phyloP scores from a whole-genome alignment of 2,888 invertebrate species.

The Cosmia pyralina region DNA sequence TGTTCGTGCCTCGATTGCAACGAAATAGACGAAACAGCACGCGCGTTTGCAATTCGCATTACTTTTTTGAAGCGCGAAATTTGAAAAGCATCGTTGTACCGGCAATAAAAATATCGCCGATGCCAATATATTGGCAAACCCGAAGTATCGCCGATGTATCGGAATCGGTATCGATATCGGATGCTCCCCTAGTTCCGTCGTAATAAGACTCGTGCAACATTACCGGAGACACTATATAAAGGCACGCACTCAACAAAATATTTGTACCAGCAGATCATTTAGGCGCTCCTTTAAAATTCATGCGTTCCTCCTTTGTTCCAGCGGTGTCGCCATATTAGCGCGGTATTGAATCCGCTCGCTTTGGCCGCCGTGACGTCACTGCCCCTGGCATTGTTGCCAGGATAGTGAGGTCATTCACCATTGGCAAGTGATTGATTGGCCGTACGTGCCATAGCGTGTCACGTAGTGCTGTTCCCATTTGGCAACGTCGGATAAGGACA shows the following conservation, averaged over 20 bases:
- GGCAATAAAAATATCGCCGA: too few relatives aligned
- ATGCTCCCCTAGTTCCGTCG: too few relatives aligned
- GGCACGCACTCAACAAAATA: slow-evolving; percentile 45
- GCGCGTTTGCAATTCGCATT: too few relatives aligned
- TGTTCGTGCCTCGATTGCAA: too few relatives aligned
- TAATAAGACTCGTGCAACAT: slow-evolving; percentile 3
- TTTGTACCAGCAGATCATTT: slow-evolving; percentile 55
- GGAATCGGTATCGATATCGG: too few relatives aligned
- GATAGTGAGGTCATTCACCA: slow-evolving; percentile 81
- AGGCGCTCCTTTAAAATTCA: slow-evolving; percentile 61
- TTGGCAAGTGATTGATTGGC: slow-evolving; percentile 77
- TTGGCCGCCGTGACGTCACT: slow-evolving; percentile 72
- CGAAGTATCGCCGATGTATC: too few relatives aligned
- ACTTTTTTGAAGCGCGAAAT: too few relatives aligned
- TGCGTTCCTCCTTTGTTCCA: slow-evolving; percentile 61
- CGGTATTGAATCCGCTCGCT: slow-evolving; percentile 64
- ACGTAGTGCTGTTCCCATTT: slow-evolving; percentile 65
- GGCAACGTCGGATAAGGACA: slow-evolving; percentile 67
- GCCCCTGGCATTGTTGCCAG: slow-evolving; percentile 71
- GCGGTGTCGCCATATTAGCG: slow-evolving; percentile 63
- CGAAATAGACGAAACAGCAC: too few relatives aligned
- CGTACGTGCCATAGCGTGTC: slow-evolving; percentile 72
- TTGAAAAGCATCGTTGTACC: too few relatives aligned
- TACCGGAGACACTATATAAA: slow-evolving; percentile 29
- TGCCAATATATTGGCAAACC: too few relatives aligned